Evolutionary conservation across 2,113 vertebrate genomes (phyloP), one percentile per base, ranked within the genome.

Genomic region (Actinemys pallida): DNA sequence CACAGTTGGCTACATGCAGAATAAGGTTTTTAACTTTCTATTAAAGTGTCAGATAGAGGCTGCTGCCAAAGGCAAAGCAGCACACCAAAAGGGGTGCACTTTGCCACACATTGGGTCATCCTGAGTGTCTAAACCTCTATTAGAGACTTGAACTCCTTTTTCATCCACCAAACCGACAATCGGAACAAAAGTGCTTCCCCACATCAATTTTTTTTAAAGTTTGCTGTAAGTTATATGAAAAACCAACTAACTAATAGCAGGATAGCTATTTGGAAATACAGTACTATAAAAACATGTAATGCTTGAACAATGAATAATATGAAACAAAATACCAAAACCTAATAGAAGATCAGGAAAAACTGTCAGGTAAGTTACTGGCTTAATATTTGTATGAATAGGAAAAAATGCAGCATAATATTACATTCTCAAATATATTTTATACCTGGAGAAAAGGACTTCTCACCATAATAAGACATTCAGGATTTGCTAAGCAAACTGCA

Each of bases 391-490:
- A 69, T 85, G 25, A 47, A 53, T 12, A 24, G 42, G 22, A n/a
- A 57, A 39, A 45, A 19, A 78, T 53, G 8, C 10, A 24, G 14
- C 11, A 1, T 2, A 45, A 5, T 6, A 4, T 19, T 1, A 62
- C 5, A 25, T 0, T 4, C 52, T 29, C 9, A 31, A 10, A 1
- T 69, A 25, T 78, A 39, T 39, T 27, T 24, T 3, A 4, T 8
- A 12, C 1, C 0, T 4, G 72, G 65, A 62, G 62, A 81, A 75
- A 9, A 2, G 6, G 0, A 6, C 52, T 59, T 16, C 78, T 39
- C 56, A 20, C 56, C 17, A 69, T 20, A 39, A 6, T 47, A 29
- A 57, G 69, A 49, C 5, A 4, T 3, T 9, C 8, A 5, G 22
- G 42, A 45, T 7, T 0, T n/a, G 50, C 56, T 57, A 5, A 10